Evolutionary conservation across 2,113 vertebrate genomes (phyloP).

Genomic region (Carlito syrichta): DNA sequence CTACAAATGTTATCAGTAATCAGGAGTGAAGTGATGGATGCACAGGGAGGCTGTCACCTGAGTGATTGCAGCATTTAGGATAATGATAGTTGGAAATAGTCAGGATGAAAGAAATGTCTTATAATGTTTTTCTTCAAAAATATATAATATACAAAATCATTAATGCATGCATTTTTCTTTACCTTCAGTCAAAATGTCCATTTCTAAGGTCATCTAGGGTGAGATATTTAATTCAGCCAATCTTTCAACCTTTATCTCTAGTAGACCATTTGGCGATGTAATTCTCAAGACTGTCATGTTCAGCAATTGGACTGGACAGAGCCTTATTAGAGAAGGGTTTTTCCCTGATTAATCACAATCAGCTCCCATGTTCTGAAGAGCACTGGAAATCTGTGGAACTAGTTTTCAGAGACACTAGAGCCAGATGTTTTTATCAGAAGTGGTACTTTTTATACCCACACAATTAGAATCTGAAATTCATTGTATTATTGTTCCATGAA

Average conservation of each 20-base stretch:
- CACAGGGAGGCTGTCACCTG: conserved; percentile 50
- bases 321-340: conserved; percentile 74
- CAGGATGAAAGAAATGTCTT: not conserved
- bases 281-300: conserved; percentile 74
- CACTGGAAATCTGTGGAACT: conserved; percentile 70
- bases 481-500: conserved; percentile 47
- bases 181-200: conserved; percentile 23
- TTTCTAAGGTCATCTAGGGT: conserved; percentile 62
- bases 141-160: conserved; percentile 48
- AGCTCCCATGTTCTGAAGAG: conserved; percentile 71
- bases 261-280: conserved; percentile 68
- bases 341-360: conserved; percentile 77
- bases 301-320: conserved; percentile 73
- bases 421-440: conserved; percentile 68
- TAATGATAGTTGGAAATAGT: conserved; percentile 37
- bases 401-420: conserved; percentile 67
- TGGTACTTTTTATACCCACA: conserved; percentile 57
- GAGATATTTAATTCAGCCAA: conserved; percentile 67
- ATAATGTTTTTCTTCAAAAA: conserved; percentile 55
- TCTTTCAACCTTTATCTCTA: conserved; percentile 58
- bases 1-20: conserved; percentile 67
- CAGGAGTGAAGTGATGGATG: conserved; percentile 61
- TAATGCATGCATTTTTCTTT: conserved; percentile 39
- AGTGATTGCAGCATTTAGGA: conserved; percentile 60
- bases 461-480: conserved; percentile 67